phyloP scores from a whole-genome alignment of 2,113 vertebrate species.

The Calyptommatus sinebrachiatus region DNA sequence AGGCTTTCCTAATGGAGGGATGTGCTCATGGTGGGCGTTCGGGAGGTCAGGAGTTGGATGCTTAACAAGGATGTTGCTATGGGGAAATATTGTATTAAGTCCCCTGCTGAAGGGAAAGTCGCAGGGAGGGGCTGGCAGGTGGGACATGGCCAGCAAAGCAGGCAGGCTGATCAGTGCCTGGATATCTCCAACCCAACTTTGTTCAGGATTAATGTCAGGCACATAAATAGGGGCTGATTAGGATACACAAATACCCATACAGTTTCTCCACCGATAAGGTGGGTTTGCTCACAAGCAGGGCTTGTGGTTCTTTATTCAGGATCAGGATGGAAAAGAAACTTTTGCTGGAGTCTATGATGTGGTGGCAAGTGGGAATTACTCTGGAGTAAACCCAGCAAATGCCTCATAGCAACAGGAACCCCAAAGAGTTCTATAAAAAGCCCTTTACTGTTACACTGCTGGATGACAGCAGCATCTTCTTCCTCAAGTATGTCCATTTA shows the following conservation, averaged over 20 bases:
- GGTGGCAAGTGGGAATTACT: not conserved
- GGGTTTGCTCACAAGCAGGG: not conserved
- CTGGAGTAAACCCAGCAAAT: not conserved
- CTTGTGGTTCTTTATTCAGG: not conserved
- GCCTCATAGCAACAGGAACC: not conserved
- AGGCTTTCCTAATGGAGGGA: not conserved
- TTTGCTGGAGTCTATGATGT: too few species aligned
- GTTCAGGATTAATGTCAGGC: not conserved
- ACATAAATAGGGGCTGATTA: too few species aligned
- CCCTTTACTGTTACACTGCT: not conserved
- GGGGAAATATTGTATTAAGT: constrained; percentile 1
- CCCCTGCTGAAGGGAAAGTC: not conserved
- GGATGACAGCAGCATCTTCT: not conserved
- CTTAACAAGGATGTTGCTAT: constrained; percentile 1
- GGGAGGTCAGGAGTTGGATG: not conserved
- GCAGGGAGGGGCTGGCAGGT: not conserved
- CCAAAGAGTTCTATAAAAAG: not conserved
- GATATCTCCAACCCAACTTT: not conserved
- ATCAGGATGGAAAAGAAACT: too few species aligned
- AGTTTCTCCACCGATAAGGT: not conserved
- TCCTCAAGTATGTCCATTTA: not conserved
- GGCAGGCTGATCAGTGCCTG: too few species aligned
- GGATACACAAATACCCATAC: not conserved
- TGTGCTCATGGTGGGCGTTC: not conserved
- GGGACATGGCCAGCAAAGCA: not conserved